Base-by-base conservation (phyloP, 2,797 vertebrate species). In the Crax fasciolata region DNA sequence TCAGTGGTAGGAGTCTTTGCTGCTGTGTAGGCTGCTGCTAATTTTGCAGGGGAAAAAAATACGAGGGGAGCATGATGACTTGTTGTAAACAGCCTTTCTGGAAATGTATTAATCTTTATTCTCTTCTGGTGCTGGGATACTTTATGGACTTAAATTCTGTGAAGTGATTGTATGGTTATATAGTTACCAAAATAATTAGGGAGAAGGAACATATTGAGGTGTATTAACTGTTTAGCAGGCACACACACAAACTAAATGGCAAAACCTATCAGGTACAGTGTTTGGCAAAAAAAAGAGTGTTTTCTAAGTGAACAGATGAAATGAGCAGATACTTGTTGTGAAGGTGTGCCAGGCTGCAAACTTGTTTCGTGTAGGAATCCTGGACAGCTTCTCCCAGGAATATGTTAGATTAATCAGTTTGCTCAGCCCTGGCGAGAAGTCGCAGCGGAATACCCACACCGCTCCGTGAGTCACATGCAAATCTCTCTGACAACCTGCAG, bases 401-500 rank as follows among this genome's bases (percentile, higher is more conserved):
- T 54, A 70, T 73, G 76, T 86, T 90, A 61, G 68, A 94, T 88
- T 94, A 93, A 90, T 97, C 90, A 91, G 54, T 18, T 82, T 1
- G 1, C 35, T 91, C 9, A 2, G 19, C 71, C 70, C 82, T 85
- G 48, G 76, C 6, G 20, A 75, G 83, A 92, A 97, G 84, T 71
- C 94, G 54, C 85, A 32, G 52, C 44, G 77, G 87, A 96, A 96
- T 94, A 93, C 67, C 77, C 63, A 82, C 84, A 89, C 32, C 59
- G 55, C 49, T 74, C 57, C 35, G 78, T 70, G 24, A 92, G 92
- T 77, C 78, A 80, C 82, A 85, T 87, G 90, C 78, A 96, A 96
- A 91, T 85, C 93, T 95, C 65, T 90, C 87, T 78, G 93, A 89
- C 92, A 91, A 95, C 93, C 93, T 85, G 76, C 66, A 92, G 78